These are phyloP conservation scores for Syrmaticus mikado DNA, from an alignment of 2,113 vertebrate genomes.

Conservation along the genomic window DNA sequence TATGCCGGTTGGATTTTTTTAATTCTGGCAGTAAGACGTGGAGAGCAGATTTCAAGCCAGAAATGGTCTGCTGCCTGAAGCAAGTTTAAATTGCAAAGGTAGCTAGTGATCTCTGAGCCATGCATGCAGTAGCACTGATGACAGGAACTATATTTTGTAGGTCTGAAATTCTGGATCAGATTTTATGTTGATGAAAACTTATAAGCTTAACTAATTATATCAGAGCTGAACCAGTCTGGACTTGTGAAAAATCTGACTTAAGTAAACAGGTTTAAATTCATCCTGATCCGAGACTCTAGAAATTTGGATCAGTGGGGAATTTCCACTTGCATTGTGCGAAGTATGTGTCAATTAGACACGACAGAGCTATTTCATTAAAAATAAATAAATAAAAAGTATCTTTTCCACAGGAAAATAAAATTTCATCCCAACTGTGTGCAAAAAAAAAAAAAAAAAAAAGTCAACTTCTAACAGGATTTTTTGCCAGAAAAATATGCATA, in stretches of 20 bases:
- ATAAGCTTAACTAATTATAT: background rate
- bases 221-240: background rate
- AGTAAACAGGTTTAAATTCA: background rate
- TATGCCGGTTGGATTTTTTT: background rate
- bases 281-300: background rate
- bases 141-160: background rate
- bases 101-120: background rate
- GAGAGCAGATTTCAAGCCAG: background rate
- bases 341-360: background rate
- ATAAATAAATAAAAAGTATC: constrained; percentile 21
- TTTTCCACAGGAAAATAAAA: constrained; percentile 18
- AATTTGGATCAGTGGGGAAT: background rate
- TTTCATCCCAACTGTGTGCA: background rate
- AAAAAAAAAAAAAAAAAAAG: background rate
- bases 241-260: background rate
- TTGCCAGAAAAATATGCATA: background rate
- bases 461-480: constrained; percentile 45
- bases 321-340: background rate
- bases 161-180: background rate
- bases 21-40: background rate
- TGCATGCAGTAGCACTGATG: background rate
- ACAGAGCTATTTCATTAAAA: background rate
- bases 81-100: background rate
- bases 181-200: background rate
- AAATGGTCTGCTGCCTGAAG: background rate